Percentiles rank a stretch among this genome's conserved stretches.
These are phyloP conservation scores for Caenorhabditis becei DNA, from an alignment of 2,888 invertebrate genomes.

Conservation along the genomic window DNA sequence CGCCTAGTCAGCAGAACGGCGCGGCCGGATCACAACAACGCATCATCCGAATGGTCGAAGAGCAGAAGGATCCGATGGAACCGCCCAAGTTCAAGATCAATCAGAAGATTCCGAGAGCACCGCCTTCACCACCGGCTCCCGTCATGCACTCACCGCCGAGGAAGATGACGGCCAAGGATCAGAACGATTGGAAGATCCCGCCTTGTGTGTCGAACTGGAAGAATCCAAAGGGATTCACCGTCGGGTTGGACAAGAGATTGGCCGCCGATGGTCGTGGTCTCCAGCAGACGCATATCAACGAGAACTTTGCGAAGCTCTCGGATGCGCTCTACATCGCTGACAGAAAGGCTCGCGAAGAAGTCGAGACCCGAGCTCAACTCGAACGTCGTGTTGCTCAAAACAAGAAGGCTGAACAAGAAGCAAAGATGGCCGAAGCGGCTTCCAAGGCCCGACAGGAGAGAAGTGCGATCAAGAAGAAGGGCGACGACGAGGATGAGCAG, in stretches of 20 bases:
- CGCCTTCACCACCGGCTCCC: conserved; percentile 98
- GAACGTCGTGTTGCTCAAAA: conserved; percentile 93
- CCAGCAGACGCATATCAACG: conserved; percentile 95
- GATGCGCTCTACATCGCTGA: conserved; percentile 98
- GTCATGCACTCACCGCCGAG: conserved; percentile 98
- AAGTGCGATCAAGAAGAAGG: conserved; percentile 50
- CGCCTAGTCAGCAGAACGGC: conserved; percentile 91
- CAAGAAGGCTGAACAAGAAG: conserved; percentile 88
- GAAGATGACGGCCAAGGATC: conserved; percentile 96
- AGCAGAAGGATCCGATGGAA: conserved; percentile 97
- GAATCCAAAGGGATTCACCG: conserved; percentile 97
- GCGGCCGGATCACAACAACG: conserved; percentile 90
- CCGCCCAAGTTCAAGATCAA: conserved; percentile 95
- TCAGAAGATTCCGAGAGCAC: conserved; percentile 98
- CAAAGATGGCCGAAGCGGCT: conserved; percentile 92
- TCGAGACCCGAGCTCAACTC: conserved; percentile 95
- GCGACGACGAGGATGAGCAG: conserved; percentile 85
- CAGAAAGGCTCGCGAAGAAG: conserved; percentile 95
- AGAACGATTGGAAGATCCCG: conserved; percentile 99
- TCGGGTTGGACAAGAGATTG: conserved; percentile 96
- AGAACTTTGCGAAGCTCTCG: conserved; percentile 98
- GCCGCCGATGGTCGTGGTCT: conserved; percentile 98
- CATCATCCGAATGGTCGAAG: conserved; percentile 95
- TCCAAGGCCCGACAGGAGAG: conserved; percentile 88
- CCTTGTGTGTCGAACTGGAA: conserved; percentile 99